Evolutionary conservation across 2,113 vertebrate genomes (phyloP), one percentile per base, ranked within the genome.

Genomic region (Rallus limicola): DNA sequence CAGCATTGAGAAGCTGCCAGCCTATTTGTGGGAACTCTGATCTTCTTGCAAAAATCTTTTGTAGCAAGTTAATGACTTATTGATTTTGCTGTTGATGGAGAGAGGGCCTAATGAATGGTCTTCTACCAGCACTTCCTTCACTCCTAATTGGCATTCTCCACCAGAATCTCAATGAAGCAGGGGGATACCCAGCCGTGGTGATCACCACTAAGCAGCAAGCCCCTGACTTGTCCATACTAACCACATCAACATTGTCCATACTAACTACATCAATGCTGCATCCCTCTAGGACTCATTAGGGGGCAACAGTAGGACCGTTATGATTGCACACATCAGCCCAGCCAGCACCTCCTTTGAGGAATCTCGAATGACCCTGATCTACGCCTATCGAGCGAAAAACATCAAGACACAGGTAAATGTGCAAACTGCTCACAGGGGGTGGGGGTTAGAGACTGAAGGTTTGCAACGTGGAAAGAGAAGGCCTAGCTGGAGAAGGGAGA

Each of bases 261-360:
- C 44, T 46, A 46, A 46, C 44, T 17, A 46, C 44, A 46, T 46
- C 44, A 46, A 46, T 46, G 1, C 18, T 44, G 13, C 56, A 60
- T 68, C 48, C 52, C 55, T 86, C 16, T 59, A 97, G 98, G 98
- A 98, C 14, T 98, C 96, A 3, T 86, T 97, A 67, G 97, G 97
- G 17, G 96, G 95, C 31, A 98, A 98, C 93, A 98, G 98, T 91
- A 95, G 95, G 25, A 98, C 97, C 0, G 93, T 97, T 53, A 97
- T 97, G 97, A 97, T 97, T 0, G 97, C 96, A 13, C 97, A 97
- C 34, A 88, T 98, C 96, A 98, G 97, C 94, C 97, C 97, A 0
- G 98, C 97, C 90, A 97, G 95, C 29, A 93, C 71, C 13, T 95
- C 87, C 60, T 98, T 95, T 25, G 97, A 98, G 83, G 98, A 98